Conservation (phyloP, 1,140 invertebrate genomes). For the Microvelia longipes region DNA sequence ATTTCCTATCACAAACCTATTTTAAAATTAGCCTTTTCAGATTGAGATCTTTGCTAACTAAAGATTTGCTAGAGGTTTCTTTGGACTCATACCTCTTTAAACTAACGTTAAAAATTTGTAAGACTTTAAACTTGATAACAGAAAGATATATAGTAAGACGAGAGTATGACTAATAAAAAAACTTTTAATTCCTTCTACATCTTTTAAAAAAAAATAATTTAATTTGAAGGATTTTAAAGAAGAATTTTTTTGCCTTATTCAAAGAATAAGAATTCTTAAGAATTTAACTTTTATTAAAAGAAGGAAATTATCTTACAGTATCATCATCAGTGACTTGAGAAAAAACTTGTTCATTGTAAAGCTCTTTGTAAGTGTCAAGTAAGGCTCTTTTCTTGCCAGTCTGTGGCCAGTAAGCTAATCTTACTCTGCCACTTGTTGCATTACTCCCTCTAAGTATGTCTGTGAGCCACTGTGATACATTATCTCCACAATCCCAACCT, state of each 20-base stretch:
- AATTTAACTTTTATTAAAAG: too few relatives aligned
- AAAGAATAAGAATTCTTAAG: too few relatives aligned
- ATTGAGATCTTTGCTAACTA: too few relatives aligned
- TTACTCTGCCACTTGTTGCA: neutral
- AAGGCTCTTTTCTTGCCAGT: neutral
- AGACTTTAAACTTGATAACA: too few relatives aligned
- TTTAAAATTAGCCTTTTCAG: too few relatives aligned
- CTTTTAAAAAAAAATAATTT: neutral
- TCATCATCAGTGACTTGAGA: neutral
- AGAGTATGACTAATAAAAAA: too few relatives aligned
- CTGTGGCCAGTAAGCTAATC: neutral
- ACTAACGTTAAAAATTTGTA: too few relatives aligned
- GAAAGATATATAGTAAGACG: too few relatives aligned
- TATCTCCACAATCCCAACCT: neutral
- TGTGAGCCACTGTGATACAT: neutral
- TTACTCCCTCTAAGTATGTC: neutral
- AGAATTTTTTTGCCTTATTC: neutral
- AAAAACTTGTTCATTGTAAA: neutral
- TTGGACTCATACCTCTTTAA: too few relatives aligned
- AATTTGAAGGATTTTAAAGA: neutral
- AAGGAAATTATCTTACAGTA: neutral
- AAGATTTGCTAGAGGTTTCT: too few relatives aligned
- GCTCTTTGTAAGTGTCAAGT: neutral
- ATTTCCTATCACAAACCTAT: too few relatives aligned
- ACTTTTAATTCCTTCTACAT: too few relatives aligned